phyloP scores from a whole-genome alignment of 1,140 invertebrate genomes.

The Oedothorax gibbosus region DNA sequence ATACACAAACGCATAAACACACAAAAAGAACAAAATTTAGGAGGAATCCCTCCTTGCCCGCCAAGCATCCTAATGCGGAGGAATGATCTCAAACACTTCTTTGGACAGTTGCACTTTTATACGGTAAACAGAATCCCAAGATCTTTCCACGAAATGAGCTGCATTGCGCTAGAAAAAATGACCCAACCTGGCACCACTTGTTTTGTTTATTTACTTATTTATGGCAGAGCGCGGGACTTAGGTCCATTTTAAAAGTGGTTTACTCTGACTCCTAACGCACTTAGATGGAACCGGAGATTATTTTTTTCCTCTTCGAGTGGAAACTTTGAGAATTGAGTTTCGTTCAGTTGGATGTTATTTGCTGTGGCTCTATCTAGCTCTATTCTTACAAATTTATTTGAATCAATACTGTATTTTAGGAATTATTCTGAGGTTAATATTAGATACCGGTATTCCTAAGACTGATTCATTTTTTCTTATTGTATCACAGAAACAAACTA shows the following conservation, averaged over 20 bases:
- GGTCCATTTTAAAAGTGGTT: constrained; percentile 45
- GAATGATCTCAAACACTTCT: constrained; percentile 40
- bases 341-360: too few species aligned
- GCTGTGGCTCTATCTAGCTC: too few species aligned
- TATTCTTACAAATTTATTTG: too few species aligned
- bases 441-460: too few species aligned
- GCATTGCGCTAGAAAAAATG: constrained; percentile 34
- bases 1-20: background rate
- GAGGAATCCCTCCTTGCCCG: background rate
- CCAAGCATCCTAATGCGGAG: constrained; percentile 27
- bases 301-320: too few species aligned
- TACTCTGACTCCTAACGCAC: constrained; percentile 8
- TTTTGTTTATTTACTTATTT: constrained; percentile 34
- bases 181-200: background rate
- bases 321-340: too few species aligned
- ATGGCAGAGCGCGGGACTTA: constrained; percentile 2
- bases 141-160: constrained; percentile 22
- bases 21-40: background rate
- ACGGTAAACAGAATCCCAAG: constrained; percentile 33
- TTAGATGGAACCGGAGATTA: constrained; percentile 18
- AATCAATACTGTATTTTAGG: too few species aligned
- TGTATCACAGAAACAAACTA: too few species aligned
- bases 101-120: constrained; percentile 35
- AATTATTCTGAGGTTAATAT: too few species aligned
- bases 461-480: too few species aligned